Evolutionary conservation across 2,888 invertebrate genomes (phyloP), one percentile per base, ranked within the genome.

Genomic region (Antheraea assamensis): DNA sequence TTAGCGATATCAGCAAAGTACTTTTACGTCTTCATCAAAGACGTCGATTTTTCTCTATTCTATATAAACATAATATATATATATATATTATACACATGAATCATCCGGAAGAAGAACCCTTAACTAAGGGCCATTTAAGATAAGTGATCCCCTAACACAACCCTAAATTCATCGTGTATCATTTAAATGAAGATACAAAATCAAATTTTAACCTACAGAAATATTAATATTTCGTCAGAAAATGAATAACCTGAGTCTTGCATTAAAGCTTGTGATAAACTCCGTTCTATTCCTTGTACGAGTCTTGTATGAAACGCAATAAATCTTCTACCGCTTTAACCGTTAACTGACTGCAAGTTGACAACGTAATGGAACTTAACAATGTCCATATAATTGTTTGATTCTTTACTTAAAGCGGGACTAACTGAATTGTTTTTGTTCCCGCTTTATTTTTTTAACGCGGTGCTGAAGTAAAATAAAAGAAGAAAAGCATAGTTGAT

Each of bases 251-350:
- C 66, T 49, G 49, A 31, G 42, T 52, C 24, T 64, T 21, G 4
- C 31, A 17, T 77, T 79, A 75, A 77, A 85, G 78, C 82, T 64
- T 64, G 30, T 13, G 78, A 82, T 71, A 72, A 76, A 77, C 84
- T 78, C 84, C 86, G 87, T 87, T 87, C 78, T 76, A 77, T 75
- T 79, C 80, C 79, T 79, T 72, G 70, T 64, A 64, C 61, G 27
- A 27, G 61, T 15, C 71, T 31, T 72, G 76, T 79, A 78, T 78
- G 79, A 76, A 80, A 77, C 74, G 73, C 75, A 85, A 87, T 92
- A 91, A 91, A 92, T 91, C 88, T 88, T 90, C 88, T 85, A 87
- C 87, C 85, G 89, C 85, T 87, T 82, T 87, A 87, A 87, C 88
- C 85, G 90, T 89, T 84, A 80, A 80, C 84, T 81, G 86, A 79